A percentile compares a stretch with the other conserved stretches of the same genome.
phyloP scores from a whole-genome alignment of 2,797 vertebrate genomes.

The Orientallactaga sibirica region DNA sequence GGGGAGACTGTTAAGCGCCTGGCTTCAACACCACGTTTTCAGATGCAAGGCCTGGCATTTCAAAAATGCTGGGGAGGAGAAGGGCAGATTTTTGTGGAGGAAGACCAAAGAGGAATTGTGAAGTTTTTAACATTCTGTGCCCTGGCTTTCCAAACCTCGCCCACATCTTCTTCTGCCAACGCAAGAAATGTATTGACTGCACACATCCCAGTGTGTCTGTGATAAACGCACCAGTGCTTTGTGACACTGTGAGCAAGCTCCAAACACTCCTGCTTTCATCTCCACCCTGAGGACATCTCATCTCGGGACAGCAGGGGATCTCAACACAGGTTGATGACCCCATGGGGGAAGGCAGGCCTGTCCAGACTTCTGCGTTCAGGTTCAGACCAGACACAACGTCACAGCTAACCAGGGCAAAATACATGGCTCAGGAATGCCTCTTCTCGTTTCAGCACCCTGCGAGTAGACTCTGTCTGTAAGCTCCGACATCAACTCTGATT shows the following conservation, averaged over 20 bases:
- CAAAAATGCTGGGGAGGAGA: conserved; percentile 78
- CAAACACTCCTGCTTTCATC: fast-evolving
- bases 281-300: not conserved
- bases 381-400: not conserved
- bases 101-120: conserved; percentile 77
- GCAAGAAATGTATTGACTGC: conserved; percentile 38
- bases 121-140: conserved; percentile 63
- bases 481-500: not conserved
- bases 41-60: conserved; percentile 76
- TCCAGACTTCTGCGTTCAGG: not conserved
- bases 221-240: conserved; percentile 38
- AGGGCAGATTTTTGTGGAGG: conserved; percentile 76
- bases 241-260: not conserved
- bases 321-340: not conserved
- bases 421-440: not conserved
- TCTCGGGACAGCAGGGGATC: not conserved
- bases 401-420: not conserved
- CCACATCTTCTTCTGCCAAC: conserved; percentile 71
- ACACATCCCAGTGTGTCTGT: conserved; percentile 66
- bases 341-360: not conserved
- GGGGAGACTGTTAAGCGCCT: conserved; percentile 59
- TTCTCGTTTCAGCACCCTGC: not conserved
- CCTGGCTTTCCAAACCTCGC: conserved; percentile 74
- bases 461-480: not conserved
- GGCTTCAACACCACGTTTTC: not conserved